Evolutionary conservation across 2,113 vertebrate genomes (phyloP).

Genomic region (Trematocara unimaculatum): DNA sequence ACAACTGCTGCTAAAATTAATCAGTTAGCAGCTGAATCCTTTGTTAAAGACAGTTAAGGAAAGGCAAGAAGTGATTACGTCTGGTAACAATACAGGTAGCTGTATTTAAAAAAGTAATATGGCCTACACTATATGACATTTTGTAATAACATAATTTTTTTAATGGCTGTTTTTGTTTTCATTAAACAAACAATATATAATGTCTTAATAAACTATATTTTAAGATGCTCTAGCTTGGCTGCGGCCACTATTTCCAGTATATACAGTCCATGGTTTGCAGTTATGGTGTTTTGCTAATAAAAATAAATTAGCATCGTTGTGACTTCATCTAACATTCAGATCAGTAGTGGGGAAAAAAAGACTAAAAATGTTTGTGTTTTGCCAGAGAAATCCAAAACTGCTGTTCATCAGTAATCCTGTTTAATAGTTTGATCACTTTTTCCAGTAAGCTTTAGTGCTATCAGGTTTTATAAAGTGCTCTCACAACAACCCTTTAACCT

Average conservation of each 20-base stretch:
- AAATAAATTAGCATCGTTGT: rapidly evolving
- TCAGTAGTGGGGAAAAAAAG: rapidly evolving
- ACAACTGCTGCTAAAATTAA: neutral
- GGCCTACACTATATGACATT: neutral
- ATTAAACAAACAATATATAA: neutral
- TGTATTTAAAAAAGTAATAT: rapidly evolving
- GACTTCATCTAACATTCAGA: neutral
- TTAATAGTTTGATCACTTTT: neutral
- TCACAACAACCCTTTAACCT: neutral
- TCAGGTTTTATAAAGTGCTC: neutral
- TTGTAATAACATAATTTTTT: neutral
- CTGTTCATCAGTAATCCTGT: neutral
- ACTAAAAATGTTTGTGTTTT: neutral
- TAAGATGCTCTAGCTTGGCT: neutral
- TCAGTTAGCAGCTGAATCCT: neutral
- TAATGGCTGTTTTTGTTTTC: neutral
- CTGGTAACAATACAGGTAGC: rapidly evolving
- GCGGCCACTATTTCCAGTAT: neutral
- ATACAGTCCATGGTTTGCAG: neutral
- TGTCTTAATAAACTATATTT: neutral
- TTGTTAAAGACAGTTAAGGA: neutral
- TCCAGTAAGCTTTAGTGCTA: rapidly evolving
- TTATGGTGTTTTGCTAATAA: rapidly evolving
- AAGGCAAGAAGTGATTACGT: neutral
- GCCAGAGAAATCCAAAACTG: neutral